These are phyloP conservation scores for Lithophane semibrunnea DNA, from an alignment of 2,888 invertebrate species.

Conservation along the genomic window DNA sequence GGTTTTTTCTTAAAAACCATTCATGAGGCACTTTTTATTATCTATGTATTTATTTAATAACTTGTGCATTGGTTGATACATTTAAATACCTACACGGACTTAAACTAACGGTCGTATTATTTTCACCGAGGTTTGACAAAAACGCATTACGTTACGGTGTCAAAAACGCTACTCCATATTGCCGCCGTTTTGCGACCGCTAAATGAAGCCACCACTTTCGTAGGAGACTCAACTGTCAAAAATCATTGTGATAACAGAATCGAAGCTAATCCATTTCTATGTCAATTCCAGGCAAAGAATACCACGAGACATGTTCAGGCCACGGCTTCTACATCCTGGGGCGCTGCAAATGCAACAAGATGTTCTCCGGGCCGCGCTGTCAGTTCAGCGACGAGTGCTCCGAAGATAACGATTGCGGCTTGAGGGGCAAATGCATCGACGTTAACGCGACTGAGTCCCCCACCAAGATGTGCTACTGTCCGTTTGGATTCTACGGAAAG, in stretches of 20 bases:
- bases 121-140: background rate
- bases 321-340: slow-evolving; percentile 95
- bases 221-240: background rate
- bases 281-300: slow-evolving; percentile 92
- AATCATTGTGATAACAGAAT: background rate
- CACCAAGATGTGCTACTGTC: slow-evolving; percentile 96
- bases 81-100: background rate
- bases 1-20: no score
- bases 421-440: slow-evolving; percentile 96
- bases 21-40: no score
- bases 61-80: background rate
- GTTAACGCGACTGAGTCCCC: slow-evolving; percentile 95
- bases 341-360: slow-evolving; percentile 95
- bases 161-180: background rate
- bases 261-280: background rate
- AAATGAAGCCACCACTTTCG: background rate
- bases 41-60: background rate
- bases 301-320: slow-evolving; percentile 95
- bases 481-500: slow-evolving; percentile 96
- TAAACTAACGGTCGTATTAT: background rate
- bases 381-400: slow-evolving; percentile 97
- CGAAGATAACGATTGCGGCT: slow-evolving; percentile 96
- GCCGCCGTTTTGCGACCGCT: background rate
- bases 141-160: background rate
- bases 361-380: slow-evolving; percentile 95